Base-by-base conservation (phyloP, 2,797 vertebrate species). In the Lophius americanus region DNA sequence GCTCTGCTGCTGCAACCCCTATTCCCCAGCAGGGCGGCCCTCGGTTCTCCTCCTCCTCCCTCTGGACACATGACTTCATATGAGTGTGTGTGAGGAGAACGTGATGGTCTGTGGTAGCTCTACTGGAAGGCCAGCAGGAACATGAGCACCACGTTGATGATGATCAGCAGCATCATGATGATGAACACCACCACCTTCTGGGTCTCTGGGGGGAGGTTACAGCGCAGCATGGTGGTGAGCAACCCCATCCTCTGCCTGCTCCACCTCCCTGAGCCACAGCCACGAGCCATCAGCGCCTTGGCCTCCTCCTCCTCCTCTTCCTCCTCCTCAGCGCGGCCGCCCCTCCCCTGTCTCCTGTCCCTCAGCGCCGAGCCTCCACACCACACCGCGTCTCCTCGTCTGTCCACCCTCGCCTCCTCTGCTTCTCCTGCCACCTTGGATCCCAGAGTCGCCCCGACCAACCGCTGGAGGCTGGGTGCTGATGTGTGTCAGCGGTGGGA, bases 91-190 rank as follows among this genome's bases (percentile, higher is more conserved):
- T 50, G n/a, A 47, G 48, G n/a, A 10, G 38, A n/a, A 48, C 11
- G 43, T 10, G 42, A 3, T 39, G 44, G 49, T 59, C n/a, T 44
- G 49, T 51, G 50, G 6, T 48, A 2, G 9, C 33, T 63, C 94
- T 95, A 98, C 91, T 95, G 95, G 88, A 98, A 98, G 59, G 96
- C 95, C 92, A 99, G 92, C 69, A 99, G 93, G 90, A 98, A 97
- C 93, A 98, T 97, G 60, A 98, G 96, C 87, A 98, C 95, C 83
- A 97, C 96, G 44, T 99, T 99, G 93, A 99, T 96, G 91, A 98
- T 88, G 90, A 99, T 95, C 78, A 99, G 96, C 84, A 98, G 88
- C 90, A 96, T 95, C 94, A 99, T 95, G 91, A 99, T 98, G 70
- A 96, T 80, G 83, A 97, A 98, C 75, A 98, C 96, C 88, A 98